phyloP scores from a whole-genome alignment of 2,888 invertebrate species.

The Diplolepis rosae region DNA sequence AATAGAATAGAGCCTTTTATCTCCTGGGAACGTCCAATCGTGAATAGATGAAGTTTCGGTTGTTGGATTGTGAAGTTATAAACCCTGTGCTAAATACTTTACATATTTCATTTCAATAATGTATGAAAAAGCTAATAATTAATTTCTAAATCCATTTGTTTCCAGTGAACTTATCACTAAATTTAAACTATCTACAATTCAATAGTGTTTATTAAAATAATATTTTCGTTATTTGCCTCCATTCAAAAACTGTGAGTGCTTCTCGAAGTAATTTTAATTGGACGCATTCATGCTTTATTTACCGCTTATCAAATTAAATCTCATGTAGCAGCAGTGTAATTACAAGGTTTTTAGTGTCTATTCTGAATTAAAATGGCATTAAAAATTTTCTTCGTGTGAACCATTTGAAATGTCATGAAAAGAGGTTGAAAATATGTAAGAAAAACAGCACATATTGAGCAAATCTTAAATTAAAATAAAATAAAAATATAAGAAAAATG shows the following conservation, averaged over 20 bases:
- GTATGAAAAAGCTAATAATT: too few species aligned
- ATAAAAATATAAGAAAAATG: neutral
- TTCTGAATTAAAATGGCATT: neutral
- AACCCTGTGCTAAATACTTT: neutral
- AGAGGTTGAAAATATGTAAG: too few species aligned
- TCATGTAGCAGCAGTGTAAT: neutral
- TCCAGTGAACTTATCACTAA: too few species aligned
- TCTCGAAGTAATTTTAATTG: neutral
- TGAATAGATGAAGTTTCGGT: conserved; percentile 7
- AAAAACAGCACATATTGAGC: too few species aligned
- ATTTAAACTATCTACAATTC: too few species aligned
- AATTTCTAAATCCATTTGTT: too few species aligned
- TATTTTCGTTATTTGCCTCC: neutral
- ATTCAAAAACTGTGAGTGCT: neutral
- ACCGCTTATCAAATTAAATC: neutral
- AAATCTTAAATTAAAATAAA: too few species aligned
- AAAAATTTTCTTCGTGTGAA: neutral
- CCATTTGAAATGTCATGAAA: too few species aligned
- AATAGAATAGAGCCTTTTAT: conserved; percentile 9
- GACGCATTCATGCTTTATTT: conserved; percentile 4
- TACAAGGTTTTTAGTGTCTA: neutral
- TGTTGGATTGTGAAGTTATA: neutral
- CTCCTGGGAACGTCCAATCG: neutral
- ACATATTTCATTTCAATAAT: too few species aligned
- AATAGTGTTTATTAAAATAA: too few species aligned